Percentiles rank a stretch among this genome's conserved stretches.
Conservation (phyloP, 2,888 invertebrate genomes). For the Gandaritis pyraliata region DNA sequence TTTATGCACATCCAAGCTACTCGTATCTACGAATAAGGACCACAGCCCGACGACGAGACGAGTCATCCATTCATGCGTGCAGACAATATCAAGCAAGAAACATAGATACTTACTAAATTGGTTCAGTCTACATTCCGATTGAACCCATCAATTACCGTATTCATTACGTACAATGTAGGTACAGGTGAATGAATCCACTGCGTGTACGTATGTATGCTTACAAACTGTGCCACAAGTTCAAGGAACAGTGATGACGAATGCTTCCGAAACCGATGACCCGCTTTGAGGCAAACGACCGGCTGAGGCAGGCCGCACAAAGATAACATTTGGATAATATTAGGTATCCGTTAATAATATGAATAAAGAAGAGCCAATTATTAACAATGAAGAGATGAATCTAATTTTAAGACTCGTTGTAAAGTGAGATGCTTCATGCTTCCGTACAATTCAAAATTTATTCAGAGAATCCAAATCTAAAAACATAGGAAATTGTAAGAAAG, state of each 20-base stretch:
- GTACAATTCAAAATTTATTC: too few species aligned
- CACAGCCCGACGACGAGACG: too few species aligned
- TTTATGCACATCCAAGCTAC: too few species aligned
- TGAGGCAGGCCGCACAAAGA: constrained; percentile 8
- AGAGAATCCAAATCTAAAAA: too few species aligned
- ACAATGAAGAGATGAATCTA: too few species aligned
- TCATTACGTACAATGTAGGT: constrained; percentile 27
- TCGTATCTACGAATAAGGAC: too few species aligned
- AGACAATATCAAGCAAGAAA: neutral
- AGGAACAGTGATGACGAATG: constrained; percentile 52
- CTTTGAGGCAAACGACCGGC: constrained; percentile 40
- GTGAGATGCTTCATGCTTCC: too few species aligned
- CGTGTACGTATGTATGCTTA: constrained; percentile 22
- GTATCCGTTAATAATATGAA: too few species aligned
- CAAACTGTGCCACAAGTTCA: constrained; percentile 59
- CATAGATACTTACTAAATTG: neutral
- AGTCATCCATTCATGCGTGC: too few species aligned
- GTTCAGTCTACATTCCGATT: constrained; percentile 13
- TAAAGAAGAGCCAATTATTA: too few species aligned
- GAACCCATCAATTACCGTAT: constrained; percentile 20
- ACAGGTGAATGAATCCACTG: constrained; percentile 30
- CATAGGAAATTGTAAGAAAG: too few species aligned
- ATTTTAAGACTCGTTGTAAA: too few species aligned
- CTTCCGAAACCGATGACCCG: constrained; percentile 48
- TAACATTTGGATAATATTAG: neutral